Conservation (phyloP, 2,888 invertebrate species). For the Nyleta sp. region DNA sequence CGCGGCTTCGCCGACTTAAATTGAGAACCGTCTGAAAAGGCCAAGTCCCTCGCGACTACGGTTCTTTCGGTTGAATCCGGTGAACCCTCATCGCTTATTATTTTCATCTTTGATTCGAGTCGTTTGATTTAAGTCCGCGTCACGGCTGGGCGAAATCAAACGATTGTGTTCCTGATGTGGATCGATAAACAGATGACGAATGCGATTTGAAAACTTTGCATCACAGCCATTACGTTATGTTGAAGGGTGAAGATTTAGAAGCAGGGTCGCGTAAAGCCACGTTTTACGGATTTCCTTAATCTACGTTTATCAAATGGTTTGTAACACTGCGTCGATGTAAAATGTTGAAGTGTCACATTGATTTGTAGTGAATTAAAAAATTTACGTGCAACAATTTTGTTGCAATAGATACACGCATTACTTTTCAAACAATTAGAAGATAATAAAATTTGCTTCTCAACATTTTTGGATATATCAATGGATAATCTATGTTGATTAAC, state of each 20-base stretch:
- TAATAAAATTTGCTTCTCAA: background rate
- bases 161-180: constrained; percentile 74
- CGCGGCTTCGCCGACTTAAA: constrained; percentile 68
- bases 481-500: too few species aligned
- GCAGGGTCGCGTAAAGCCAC: constrained; percentile 30
- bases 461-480: background rate
- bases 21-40: constrained; percentile 69
- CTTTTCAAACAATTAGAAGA: too few species aligned
- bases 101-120: constrained; percentile 77
- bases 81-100: constrained; percentile 68
- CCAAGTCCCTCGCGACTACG: constrained; percentile 58
- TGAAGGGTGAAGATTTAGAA: constrained; percentile 32
- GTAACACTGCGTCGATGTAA: background rate
- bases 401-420: too few species aligned
- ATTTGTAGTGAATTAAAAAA: too few species aligned
- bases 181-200: constrained; percentile 69
- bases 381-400: too few species aligned
- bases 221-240: constrained; percentile 18
- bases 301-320: background rate
- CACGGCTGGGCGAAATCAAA: constrained; percentile 63
- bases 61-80: constrained; percentile 52
- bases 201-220: constrained; percentile 49
- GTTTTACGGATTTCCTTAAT: constrained; percentile 33
- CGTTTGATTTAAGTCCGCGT: constrained; percentile 68
- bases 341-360: too few species aligned